Evolutionary conservation across 2,888 invertebrate species (phyloP), one percentile per base, ranked within the genome.

Genomic region (Neoitamus cyanurus): DNA sequence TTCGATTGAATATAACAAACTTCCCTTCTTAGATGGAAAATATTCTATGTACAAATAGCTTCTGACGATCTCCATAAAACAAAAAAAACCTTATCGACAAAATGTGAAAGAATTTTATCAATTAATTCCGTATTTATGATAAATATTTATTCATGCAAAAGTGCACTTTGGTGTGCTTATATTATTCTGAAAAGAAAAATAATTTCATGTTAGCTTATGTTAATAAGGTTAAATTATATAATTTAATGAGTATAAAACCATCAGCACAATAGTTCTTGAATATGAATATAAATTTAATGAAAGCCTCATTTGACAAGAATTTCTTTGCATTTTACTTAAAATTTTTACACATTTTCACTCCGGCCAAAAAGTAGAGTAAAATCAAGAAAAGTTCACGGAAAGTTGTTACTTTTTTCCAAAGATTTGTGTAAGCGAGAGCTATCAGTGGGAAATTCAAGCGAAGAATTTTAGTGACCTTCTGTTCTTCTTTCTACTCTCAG

Each of bases 101-200:
- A 77, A 42, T 13, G 28, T 77, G 77, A 42, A 77, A 42, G 20
- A 46, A 37, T 15, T 46, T 42, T 42, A 28, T 31, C 70, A 70
- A 42, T 28, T 73, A 73, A 37, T 37, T 73, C 13, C 46, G 77
- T 42, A 70, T 46, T 42, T 25, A 30, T 77, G 46, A 77, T 77
- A 77, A 77, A 77, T 77, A 30, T 80, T 37, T 68, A 58, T 31
- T 58, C 58, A 80, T 80, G 80, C 80, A 80, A 80, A 80, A 80
- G 80, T 80, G 68, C 80, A 80, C 80, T 80, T 80, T 80, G 80
- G 80, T 80, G 80, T 80, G 80, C 80, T 80, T 80, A 80, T 80
- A 20, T 58, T 80, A 68, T 58, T 80, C 80, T 80, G 80, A 58
- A 80, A 80, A n/a, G 80, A 80, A 20, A 80, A 13, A 77, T 28